phyloP scores from a whole-genome alignment of 2,113 vertebrate genomes.

The Tragelaphus scriptus region DNA sequence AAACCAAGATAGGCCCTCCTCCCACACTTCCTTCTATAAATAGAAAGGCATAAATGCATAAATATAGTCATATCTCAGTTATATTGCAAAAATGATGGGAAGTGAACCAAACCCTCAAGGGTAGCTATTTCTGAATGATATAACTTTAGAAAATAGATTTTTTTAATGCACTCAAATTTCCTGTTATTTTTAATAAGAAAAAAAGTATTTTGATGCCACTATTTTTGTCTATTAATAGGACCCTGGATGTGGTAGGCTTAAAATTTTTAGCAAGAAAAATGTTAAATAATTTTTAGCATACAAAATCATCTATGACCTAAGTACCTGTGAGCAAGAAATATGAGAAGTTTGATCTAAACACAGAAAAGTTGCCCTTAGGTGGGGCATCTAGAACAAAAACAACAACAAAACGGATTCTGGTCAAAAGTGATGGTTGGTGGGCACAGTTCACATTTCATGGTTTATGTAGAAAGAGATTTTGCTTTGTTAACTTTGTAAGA shows the following conservation, averaged over 20 bases:
- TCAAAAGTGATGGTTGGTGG: neutral
- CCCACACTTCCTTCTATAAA: neutral
- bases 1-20: neutral
- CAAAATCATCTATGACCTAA: constrained; percentile 30
- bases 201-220: constrained; percentile 37
- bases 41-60: neutral
- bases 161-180: constrained; percentile 12
- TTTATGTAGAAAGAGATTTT: neutral
- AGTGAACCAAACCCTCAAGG: neutral
- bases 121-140: neutral
- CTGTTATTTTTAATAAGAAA: constrained; percentile 49
- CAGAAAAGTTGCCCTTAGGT: neutral
- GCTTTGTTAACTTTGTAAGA: neutral
- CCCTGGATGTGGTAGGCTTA: constrained; percentile 5
- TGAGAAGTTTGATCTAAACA: constrained; percentile 32
- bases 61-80: neutral
- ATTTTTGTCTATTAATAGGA: constrained; percentile 45
- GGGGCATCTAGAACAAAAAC: constrained; percentile 21
- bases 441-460: neutral
- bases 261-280: constrained; percentile 59
- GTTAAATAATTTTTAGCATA: constrained; percentile 54
- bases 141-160: neutral
- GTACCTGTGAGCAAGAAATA: constrained; percentile 45
- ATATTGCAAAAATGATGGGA: neutral
- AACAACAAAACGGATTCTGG: neutral